Evolutionary conservation across 2,113 vertebrate species (phyloP).

Genomic region (Tenrec ecaudatus): DNA sequence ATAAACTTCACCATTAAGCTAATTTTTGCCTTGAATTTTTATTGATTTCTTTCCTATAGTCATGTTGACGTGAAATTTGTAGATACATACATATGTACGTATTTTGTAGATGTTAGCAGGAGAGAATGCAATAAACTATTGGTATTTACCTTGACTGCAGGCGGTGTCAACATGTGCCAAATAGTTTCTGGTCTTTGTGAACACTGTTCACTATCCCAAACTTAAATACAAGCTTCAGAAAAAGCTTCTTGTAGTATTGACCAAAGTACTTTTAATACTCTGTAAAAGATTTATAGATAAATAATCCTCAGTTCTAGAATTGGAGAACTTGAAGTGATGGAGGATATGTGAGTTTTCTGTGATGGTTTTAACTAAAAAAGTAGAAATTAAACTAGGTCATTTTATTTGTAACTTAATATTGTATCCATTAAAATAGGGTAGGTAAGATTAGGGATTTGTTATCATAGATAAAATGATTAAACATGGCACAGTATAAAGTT

Average conservation of each 20-base stretch:
- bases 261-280: not conserved
- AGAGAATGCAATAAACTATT: constrained; percentile 12
- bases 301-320: constrained; percentile 45
- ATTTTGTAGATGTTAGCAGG: not conserved
- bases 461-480: not conserved
- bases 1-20: constrained; percentile 13
- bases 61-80: constrained; percentile 30
- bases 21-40: constrained; percentile 23
- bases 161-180: not conserved
- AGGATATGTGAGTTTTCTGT: constrained; percentile 1
- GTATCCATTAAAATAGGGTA: not conserved
- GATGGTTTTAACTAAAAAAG: not conserved
- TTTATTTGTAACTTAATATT: constrained; percentile 36
- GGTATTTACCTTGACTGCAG: not conserved
- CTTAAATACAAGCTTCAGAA: constrained; percentile 11
- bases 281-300: constrained; percentile 24
- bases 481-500: not conserved
- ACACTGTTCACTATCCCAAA: not conserved
- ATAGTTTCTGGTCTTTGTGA: constrained; percentile 18
- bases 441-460: constrained; percentile 33
- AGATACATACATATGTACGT: not conserved
- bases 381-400: constrained; percentile 15
- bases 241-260: not conserved
- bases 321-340: constrained; percentile 18
- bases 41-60: constrained; percentile 3